Base-by-base conservation (phyloP, 1,140 invertebrate genomes). In the Andrena cerasifolii region DNA sequence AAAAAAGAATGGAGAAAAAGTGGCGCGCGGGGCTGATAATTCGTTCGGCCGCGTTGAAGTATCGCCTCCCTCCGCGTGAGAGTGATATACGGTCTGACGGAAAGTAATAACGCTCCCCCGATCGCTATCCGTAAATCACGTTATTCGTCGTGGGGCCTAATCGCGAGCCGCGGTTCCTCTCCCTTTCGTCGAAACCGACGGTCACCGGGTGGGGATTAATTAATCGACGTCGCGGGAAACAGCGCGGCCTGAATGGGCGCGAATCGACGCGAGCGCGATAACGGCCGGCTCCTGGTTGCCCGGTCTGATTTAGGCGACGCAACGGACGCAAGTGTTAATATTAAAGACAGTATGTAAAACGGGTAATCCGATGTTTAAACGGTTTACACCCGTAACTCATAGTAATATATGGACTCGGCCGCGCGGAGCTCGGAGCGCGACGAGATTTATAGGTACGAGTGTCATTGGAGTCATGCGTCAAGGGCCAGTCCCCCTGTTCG, bases 291-390 rank as follows among this genome's bases (percentile, higher is more conserved):
- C 12, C 76, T 21, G 79, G 59, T 80, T 71, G 71, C 59, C 63
- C 80, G 54, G 59, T 59, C 68, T 79, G 86, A 82, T 88, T 89
- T 88, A 82, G 82, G 78, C 78, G 76, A 82, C n/a, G 56, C 70
- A 72, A 79, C 75, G 4, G 79, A 75, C 80, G 86, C 88, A 84
- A 88, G 89, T 89, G 89, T 90, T 91, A 90, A 90, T 89, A 91
- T 90, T 85, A 84, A 87, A 89, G 87, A 88, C 86, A 88, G 89
- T 88, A 91, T 91, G 89, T 91, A 90, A 91, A 90, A 90, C 83
- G 88, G 86, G 87, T 91, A 91, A 91, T 90, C 89, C 88, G 88
- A 90, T 91, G 89, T 91, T 91, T 90, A 91, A 91, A 91, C 89
- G 89, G 89, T 90, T 91, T 90, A 90, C 88, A 90, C 87, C 86